A percentile compares a stretch with the other conserved stretches of the same genome.
phyloP scores from a whole-genome alignment of 1,140 invertebrate species.

The Drosophila takahashii region DNA sequence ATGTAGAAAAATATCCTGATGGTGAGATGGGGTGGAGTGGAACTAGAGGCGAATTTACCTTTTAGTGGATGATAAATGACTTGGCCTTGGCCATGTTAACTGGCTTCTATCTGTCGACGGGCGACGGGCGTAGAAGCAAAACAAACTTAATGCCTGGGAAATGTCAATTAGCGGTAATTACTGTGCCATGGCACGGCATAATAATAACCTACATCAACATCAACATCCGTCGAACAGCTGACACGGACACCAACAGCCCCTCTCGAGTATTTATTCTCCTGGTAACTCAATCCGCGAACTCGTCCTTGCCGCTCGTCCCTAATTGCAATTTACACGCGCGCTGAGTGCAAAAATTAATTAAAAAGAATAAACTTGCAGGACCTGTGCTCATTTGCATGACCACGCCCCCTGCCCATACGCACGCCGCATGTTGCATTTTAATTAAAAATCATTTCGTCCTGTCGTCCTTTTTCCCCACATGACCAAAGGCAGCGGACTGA shows the following conservation, averaged over 20 bases:
- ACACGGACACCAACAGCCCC: constrained; percentile 11
- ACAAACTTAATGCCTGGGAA: constrained; percentile 45
- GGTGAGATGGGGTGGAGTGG: not conserved
- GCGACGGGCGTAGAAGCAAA: constrained; percentile 13
- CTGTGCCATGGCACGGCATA: constrained; percentile 66
- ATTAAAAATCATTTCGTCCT: constrained; percentile 67
- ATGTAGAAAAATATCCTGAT: not conserved
- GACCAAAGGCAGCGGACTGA: not conserved
- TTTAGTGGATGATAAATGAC: constrained; percentile 32
- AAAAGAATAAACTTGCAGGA: constrained; percentile 50
- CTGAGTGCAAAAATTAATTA: constrained; percentile 81
- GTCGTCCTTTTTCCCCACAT: not conserved
- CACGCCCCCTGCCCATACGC: constrained; percentile 28
- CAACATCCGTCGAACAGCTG: constrained; percentile 43
- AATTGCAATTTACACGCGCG: constrained; percentile 74
- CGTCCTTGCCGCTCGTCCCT: constrained; percentile 32
- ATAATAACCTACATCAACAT: constrained; percentile 54
- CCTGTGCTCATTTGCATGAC: constrained; percentile 66
- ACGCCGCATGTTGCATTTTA: constrained; percentile 71
- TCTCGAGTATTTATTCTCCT: constrained; percentile 25
- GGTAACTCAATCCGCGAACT: constrained; percentile 55
- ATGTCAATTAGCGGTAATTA: constrained; percentile 81
- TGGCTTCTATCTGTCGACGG: constrained; percentile 19
- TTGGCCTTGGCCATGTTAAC: constrained; percentile 51
- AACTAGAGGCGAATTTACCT: constrained; percentile 23